These are phyloP conservation scores for Decapterus maruadsi DNA, from an alignment of 2,797 vertebrate genomes.

Conservation along the genomic window DNA sequence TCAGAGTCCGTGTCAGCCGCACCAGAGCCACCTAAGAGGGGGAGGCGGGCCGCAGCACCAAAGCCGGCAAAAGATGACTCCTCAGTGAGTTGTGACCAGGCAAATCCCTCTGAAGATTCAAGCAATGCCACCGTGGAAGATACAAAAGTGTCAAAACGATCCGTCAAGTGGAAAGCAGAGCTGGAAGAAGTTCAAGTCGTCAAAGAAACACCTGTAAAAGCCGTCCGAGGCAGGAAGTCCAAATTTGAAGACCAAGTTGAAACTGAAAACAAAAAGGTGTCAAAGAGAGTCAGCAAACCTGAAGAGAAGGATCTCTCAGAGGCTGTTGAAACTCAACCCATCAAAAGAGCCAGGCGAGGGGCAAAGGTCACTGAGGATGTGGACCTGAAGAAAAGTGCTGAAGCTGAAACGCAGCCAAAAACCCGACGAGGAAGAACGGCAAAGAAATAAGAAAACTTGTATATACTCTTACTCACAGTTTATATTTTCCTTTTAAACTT, in stretches of 20 bases:
- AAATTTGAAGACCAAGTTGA: conserved; percentile 37
- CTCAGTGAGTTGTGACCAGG: neutral
- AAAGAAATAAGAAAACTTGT: conserved; percentile 70
- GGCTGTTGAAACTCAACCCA: conserved; percentile 43
- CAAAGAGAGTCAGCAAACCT: conserved; percentile 40
- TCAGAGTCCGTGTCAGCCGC: conserved; percentile 24
- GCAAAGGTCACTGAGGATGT: conserved; percentile 45
- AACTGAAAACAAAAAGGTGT: conserved; percentile 24
- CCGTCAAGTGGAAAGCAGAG: conserved; percentile 70
- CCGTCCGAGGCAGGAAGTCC: conserved; percentile 59
- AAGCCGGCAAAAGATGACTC: conserved; percentile 42
- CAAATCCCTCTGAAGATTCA: neutral
- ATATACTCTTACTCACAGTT: conserved; percentile 24
- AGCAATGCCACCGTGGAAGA: conserved; percentile 13
- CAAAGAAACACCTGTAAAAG: conserved; percentile 52
- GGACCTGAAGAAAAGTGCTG: neutral
- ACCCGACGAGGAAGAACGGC: conserved; percentile 71
- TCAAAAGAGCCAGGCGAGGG: conserved; percentile 67
- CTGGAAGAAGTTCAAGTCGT: conserved; percentile 47
- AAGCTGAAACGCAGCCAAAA: conserved; percentile 55
- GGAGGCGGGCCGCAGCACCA: conserved; percentile 46
- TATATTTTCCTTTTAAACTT: neutral
- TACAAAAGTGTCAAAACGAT: conserved; percentile 49
- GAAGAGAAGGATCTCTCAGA: conserved; percentile 79
- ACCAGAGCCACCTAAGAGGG: conserved; percentile 46